Evolutionary conservation across 2,113 vertebrate genomes (phyloP), one percentile per base, ranked within the genome.

Genomic region (Ammodytes marinus): DNA sequence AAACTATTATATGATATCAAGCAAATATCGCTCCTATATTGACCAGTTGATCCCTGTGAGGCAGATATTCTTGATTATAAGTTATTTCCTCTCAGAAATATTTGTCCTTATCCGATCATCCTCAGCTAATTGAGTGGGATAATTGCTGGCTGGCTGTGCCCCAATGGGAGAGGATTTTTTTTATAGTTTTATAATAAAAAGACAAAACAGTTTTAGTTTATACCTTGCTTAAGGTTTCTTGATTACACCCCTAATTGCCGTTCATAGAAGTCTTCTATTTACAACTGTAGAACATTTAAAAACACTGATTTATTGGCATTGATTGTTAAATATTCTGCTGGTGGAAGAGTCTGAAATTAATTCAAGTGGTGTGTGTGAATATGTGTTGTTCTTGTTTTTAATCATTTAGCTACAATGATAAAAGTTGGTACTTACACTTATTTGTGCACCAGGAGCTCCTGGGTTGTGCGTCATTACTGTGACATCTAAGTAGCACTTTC

Each of bases 111-210:
- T 75, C 17, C 8, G 57, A 37, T 35, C 40, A 1, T 58, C 14
- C 52, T 57, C 42, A 47, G 42, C 61, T 66, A 37, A 54, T 27
- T 65, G 59, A 73, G 10, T 42, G 52, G 53, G 59, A 65, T 79
- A 71, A 43, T 54, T 78, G 39, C 42, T 49, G 13, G 60, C 14
- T 75, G 54, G 10, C 3, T 71, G 7, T 49, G 52, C 35, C n/a
- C 35, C 37, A 45, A 63, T 50, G 61, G 14, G n/a, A 64, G 13
- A 49, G 40, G 42, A 70, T 8, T 45, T 74, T 45, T 74, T 67
- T 81, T 45, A 12, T n/a, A 47, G 60, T 55, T 45, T 54, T 53
- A 27, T 64, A n/a, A 10, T 54, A 45, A 61, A 11, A 8, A 75
- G 17, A 5, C 60, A 67, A 11, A 55, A 37, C 52, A 63, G 17